Base-by-base conservation (phyloP, 2,797 vertebrate species). In the Kryptolebias ocellatus region DNA sequence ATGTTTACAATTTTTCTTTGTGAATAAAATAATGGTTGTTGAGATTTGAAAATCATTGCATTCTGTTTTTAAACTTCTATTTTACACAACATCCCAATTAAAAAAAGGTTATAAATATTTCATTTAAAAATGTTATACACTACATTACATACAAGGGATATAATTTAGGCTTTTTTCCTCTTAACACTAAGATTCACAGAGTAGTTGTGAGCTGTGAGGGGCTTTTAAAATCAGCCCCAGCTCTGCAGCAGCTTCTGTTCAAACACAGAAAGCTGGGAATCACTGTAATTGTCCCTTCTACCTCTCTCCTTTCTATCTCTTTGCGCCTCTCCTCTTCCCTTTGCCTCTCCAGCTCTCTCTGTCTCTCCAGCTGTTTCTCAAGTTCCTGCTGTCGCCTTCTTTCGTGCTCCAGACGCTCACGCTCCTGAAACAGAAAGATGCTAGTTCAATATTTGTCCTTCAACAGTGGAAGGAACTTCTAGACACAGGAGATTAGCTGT, bases 241-340 rank as follows among this genome's bases (percentile, higher is more conserved):
- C 18, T 53, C 49, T 52, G 54, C 64, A 60, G 71, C 60, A 64
- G 57, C n/a, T 12, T 57, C 58, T 51, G 62, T 64, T 66, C 55
- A 44, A 60, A 54, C 76, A 67, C 20, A 71, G 39, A 55, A 1
- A 49, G 2, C n/a, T 17, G 28, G 11, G 44, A 28, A 53, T 69
- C 5, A 34, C 28, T 31, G 45, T 29, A 37, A 10, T 37, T n/a
- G 11, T 24, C 39, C 52, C 11, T 44, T 47, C 81, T 78, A 98
- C 97, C 97, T 99, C 98, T 80, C 97, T 94, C 87, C 97, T 94
- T 91, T 98, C 98, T 0, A 98, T 96, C 75, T 99, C 97, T 60
- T 95, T 98, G 74, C 96, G 93, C 5, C 97, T 89, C 86, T 99
- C 98, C 65, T 99, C 97, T 76, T 99, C 97, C 4, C 96, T 84